These are phyloP conservation scores for Brachyhypopomus occidentalis DNA, from an alignment of 2,113 vertebrate species.

Conservation along the genomic window DNA sequence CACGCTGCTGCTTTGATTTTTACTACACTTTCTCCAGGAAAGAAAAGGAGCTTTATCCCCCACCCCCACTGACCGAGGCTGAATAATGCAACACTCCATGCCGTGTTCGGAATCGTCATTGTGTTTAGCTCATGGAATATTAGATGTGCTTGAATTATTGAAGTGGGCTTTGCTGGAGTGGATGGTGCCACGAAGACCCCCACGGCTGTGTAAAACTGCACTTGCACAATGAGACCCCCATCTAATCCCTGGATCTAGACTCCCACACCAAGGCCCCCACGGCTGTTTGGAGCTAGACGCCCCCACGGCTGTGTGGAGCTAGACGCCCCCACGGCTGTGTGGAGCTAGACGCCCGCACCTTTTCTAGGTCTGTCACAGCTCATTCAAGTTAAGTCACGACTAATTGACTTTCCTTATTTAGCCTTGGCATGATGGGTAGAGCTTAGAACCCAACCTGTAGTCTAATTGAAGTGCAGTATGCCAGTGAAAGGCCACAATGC, in stretches of 20 bases:
- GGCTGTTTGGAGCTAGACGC: too few relatives aligned
- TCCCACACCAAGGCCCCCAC: too few relatives aligned
- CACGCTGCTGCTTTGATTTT: conserved; percentile 8
- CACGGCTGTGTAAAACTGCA: conserved; percentile 23
- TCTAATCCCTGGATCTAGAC: not conserved
- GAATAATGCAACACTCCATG: not conserved
- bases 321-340: too few relatives aligned
- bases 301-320: too few relatives aligned
- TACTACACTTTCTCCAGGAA: not conserved
- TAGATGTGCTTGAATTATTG: conserved; percentile 41
- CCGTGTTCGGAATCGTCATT: conserved; percentile 27
- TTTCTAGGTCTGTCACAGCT: conserved; percentile 7
- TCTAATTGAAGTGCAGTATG: conserved; percentile 31
- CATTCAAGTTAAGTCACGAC: conserved; percentile 25
- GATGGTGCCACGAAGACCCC: conserved; percentile 6
- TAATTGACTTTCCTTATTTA: conserved; percentile 45
- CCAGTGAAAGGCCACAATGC: conserved; percentile 34
- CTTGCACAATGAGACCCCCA: too few relatives aligned
- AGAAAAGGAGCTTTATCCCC: not conserved
- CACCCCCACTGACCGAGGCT: not conserved
- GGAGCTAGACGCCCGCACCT: not conserved
- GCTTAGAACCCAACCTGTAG: conserved; percentile 16
- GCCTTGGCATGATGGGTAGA: conserved; percentile 19
- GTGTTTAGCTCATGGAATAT: conserved; percentile 30
- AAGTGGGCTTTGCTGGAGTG: not conserved